These are phyloP conservation scores for Callochromis pleurospilus DNA, from an alignment of 2,113 vertebrate species.

Conservation along the genomic window DNA sequence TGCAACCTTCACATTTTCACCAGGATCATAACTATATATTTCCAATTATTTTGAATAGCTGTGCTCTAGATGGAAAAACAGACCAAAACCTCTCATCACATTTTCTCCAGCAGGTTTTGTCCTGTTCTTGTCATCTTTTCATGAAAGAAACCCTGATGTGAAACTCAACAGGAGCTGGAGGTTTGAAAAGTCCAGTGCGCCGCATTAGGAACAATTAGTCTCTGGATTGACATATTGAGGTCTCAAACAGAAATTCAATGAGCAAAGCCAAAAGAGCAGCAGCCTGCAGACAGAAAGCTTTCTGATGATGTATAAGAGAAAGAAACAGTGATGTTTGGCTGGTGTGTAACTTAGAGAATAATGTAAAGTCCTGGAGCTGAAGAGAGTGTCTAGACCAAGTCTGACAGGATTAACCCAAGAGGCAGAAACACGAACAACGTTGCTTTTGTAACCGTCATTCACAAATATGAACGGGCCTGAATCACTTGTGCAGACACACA, in stretches of 20 bases:
- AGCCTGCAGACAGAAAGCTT: background rate
- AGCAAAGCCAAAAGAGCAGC: background rate
- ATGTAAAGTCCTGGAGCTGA: background rate
- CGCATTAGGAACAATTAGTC: background rate
- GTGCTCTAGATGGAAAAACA: background rate
- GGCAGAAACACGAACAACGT: background rate
- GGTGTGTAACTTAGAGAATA: background rate
- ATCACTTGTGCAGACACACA: background rate
- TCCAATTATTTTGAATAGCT: background rate
- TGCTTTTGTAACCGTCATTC: background rate
- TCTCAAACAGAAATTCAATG: background rate
- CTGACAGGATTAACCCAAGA: constrained; percentile 2
- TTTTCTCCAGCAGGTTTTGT: background rate
- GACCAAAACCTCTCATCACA: background rate
- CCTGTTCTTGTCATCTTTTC: background rate
- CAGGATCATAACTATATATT: background rate
- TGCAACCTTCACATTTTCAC: background rate
- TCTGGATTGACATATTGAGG: background rate
- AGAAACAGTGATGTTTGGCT: background rate
- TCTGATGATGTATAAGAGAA: background rate
- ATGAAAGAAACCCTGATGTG: background rate
- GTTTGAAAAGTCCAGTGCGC: background rate
- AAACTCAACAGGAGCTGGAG: background rate
- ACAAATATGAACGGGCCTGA: background rate
- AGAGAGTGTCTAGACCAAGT: background rate